phyloP scores from a whole-genome alignment of 2,113 vertebrate species.

The Pseudorasbora parva region DNA sequence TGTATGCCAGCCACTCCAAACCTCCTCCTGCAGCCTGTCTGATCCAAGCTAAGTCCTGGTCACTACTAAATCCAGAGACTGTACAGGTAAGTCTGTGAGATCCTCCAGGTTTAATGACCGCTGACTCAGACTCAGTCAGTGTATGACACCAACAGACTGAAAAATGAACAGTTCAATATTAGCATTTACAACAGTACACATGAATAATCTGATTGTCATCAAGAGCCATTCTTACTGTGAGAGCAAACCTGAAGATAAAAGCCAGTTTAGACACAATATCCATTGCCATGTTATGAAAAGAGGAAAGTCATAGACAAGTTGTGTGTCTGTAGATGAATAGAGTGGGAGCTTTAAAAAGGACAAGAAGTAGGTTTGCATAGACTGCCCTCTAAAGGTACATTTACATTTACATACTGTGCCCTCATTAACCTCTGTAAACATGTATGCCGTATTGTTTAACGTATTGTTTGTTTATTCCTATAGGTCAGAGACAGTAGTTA shows the following conservation, averaged over 20 bases:
- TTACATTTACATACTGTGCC: not conserved
- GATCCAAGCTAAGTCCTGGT: not conserved
- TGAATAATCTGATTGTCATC: not conserved
- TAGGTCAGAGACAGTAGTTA: too few species aligned
- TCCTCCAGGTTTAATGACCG: constrained; percentile 40
- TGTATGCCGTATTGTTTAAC: not conserved
- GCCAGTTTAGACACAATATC: not conserved
- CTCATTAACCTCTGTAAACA: not conserved
- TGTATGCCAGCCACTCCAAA: not conserved
- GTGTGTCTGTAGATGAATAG: constrained; percentile 8
- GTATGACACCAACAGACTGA: constrained; percentile 34
- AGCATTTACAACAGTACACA: not conserved
- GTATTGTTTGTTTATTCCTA: too few species aligned
- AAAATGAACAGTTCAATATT: constrained; percentile 9
- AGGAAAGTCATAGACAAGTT: not conserved
- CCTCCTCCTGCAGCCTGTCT: not conserved
- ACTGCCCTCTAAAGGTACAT: not conserved
- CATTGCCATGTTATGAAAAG: not conserved
- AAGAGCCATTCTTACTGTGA: not conserved
- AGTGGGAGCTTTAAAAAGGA: not conserved
- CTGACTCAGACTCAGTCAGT: constrained; percentile 26
- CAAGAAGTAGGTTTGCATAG: not conserved
- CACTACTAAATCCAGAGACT: constrained; percentile 31
- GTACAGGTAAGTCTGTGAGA: constrained; percentile 49
- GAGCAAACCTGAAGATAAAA: not conserved